Conservation (phyloP, 2,113 vertebrate genomes). For the Aramus guarauna region DNA sequence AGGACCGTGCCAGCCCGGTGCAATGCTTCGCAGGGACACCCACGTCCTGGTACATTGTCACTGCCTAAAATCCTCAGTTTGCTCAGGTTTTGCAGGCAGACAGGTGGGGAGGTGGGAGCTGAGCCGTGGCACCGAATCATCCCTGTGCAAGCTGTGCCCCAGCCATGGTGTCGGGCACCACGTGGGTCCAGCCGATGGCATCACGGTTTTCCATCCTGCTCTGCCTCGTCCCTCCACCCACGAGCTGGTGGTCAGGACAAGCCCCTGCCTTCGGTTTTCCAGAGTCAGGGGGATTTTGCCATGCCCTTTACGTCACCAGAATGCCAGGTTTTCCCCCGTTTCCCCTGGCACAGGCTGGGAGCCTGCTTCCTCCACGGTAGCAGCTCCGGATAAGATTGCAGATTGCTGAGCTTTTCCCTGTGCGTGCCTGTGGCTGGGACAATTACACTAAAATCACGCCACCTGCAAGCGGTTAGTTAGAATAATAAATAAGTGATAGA, state of each 20-base stretch:
- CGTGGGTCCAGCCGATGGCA: rapidly evolving
- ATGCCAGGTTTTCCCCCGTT: rapidly evolving
- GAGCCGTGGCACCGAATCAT: rapidly evolving
- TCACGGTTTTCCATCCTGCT: not conserved
- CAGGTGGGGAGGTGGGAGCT: not conserved
- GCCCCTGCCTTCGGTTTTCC: not conserved
- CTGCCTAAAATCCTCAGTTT: not conserved
- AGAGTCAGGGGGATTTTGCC: not conserved
- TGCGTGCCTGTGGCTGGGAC: not conserved
- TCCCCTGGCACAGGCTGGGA: not conserved
- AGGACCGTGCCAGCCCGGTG: rapidly evolving
- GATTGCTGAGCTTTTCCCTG: not conserved
- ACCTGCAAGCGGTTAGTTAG: slow-evolving; percentile 57
- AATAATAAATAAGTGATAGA: slow-evolving; percentile 61
- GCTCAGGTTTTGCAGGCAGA: not conserved
- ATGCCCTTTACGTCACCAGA: rapidly evolving
- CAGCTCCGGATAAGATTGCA: not conserved
- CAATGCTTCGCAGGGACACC: not conserved
- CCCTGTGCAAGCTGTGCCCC: not conserved
- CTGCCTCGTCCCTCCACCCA: not conserved
- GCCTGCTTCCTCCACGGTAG: not conserved
- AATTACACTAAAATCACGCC: not conserved
- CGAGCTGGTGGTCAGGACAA: rapidly evolving
- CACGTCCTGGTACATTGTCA: not conserved
- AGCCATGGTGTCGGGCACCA: rapidly evolving